Base-by-base conservation (phyloP, 1,140 invertebrate genomes). In the Hylyphantes graminicola region DNA sequence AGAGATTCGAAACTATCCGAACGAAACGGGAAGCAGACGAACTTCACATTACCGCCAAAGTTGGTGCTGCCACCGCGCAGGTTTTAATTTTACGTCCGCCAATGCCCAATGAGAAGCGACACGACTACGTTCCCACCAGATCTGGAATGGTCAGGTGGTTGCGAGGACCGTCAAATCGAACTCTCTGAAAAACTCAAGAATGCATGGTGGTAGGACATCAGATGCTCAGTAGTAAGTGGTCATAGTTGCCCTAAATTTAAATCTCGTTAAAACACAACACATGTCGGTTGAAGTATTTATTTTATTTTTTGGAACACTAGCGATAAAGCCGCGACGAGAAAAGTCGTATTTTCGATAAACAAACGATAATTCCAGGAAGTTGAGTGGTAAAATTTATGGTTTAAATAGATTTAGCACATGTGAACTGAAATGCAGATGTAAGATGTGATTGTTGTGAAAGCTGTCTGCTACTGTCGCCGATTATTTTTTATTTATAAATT, bases 61-160 rank as follows among this genome's bases (percentile, higher is more conserved):
- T 64, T 80, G 77, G 65, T 70, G 77, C 65, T 70, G 72, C 19
- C 35, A 50, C n/a, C 55, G 35, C 35, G 50, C 15, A 48, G 21
- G 59, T n/a, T 53, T 59, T 68, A 21, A 15, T 57, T 80, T 57
- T 80, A 21, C 19, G 53, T 12, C 64, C 50, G 50, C 67, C 57
- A 68, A 21, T 59, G 55, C 77, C 77, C 77, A 80, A 80, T 80
- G 55, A 53, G 77, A 59, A 70, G 54, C 68, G 65, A 68, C 77
- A 53, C 64, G 53, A 50, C 70, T 35, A 21, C 65, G 77, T 59
- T 64, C 67, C 68, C 53, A 80, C 59, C 57, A 80, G 77, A 80
- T 80, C 70, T 80, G 64, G 77, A 80, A 67, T 80, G 55, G 77
- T 55, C 65, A 61, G 64, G 55, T 63, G 51, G 51, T 35, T 50